These are phyloP conservation scores for Ctenicera cuprea DNA, from an alignment of 2,888 invertebrate species.

Conservation along the genomic window DNA sequence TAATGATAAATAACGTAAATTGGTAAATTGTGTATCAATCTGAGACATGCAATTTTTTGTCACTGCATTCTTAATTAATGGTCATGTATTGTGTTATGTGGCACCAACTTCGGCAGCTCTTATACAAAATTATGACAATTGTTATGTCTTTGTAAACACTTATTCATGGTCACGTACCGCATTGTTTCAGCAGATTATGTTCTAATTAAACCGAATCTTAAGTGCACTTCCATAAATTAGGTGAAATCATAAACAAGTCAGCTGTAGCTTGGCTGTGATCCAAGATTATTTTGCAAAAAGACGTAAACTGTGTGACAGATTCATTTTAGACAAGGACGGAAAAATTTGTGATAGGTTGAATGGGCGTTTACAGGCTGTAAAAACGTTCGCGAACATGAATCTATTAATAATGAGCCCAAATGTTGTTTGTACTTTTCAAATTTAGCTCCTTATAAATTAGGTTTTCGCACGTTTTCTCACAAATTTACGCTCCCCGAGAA, in stretches of 20 bases:
- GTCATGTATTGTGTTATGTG: no score
- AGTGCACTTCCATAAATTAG: constrained; percentile 3
- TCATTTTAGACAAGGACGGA: constrained; percentile 8
- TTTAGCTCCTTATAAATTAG: constrained; percentile 5
- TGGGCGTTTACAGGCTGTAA: constrained; percentile 16
- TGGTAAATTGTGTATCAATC: no score
- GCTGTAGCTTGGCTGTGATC: constrained; percentile 13
- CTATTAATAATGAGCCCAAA: constrained; percentile 14
- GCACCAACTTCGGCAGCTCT: no score
- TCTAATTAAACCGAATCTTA: constrained; percentile 10
- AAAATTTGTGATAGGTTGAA: constrained; percentile 12
- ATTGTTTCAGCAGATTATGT: background rate
- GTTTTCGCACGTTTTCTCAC: background rate
- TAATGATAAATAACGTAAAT: no score
- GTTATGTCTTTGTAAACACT: no score
- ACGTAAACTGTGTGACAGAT: constrained; percentile 30
- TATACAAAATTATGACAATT: no score
- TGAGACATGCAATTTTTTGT: no score
- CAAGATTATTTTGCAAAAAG: constrained; percentile 30
- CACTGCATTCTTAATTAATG: no score
- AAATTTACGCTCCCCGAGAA: background rate
- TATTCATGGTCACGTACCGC: no score
- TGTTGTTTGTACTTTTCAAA: constrained; percentile 11
- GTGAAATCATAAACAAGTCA: constrained; percentile 25
- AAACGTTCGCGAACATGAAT: constrained; percentile 14